Evolutionary conservation across 2,797 vertebrate genomes (phyloP), one percentile per base, ranked within the genome.

Genomic region (Avahi laniger): DNA sequence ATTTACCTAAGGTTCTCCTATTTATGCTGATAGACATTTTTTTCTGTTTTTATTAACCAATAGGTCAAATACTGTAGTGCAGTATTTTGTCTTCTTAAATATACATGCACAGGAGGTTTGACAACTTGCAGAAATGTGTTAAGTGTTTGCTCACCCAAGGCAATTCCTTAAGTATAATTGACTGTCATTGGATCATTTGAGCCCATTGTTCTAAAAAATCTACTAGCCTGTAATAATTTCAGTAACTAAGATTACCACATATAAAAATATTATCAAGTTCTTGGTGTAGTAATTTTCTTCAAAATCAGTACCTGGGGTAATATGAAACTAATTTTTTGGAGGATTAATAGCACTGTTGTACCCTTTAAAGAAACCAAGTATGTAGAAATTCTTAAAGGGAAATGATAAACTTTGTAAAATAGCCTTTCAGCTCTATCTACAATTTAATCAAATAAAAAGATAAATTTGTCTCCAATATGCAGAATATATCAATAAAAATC

Each of bases 101-200:
- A 63, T n/a, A 22, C 12, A 30, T 80, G 81, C 20, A 87, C 8
- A 65, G 70, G 7, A 54, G 14, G 14, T 92, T 67, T 79, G 41
- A 87, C 26, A 93, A 50, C 43, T 91, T 95, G 7, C 2, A 72
- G 10, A 89, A 89, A 94, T 91, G 50, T 89, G 43, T 96, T 91
- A 96, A 17, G 43, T 89, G 54, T 91, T 91, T 89, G 24, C 48
- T 91, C 35, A 46, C 61, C 33, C n/a, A 92, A 70, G n/a, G 65
- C 4, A 63, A 17, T 91, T 94, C 26, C 75, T 97, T 95, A 97
- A 91, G 78, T 89, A 59, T 94, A 89, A 91, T 50, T 93, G 86
- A 96, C 7, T 93, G 26, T 65, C 46, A 78, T 17, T 89, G 91
- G 33, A 57, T 95, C 38, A 73, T 80, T 93, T 84, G 61, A 70